Evolutionary conservation across 2,113 vertebrate genomes (phyloP).

Genomic region (Prietella phreatophila): DNA sequence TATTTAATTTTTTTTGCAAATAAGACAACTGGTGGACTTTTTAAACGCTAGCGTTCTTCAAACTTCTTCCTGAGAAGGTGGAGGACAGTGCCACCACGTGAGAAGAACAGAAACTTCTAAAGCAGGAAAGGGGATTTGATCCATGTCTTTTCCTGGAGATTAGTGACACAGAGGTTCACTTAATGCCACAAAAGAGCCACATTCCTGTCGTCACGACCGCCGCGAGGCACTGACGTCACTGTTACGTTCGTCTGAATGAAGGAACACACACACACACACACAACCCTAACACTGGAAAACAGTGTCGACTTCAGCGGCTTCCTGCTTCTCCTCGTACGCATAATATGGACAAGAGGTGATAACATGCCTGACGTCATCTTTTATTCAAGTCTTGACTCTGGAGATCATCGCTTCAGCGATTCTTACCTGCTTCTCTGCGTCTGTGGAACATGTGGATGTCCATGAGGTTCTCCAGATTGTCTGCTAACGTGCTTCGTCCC

Average conservation of each 20-base stretch:
- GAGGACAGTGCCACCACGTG: background rate
- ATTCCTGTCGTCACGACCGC: background rate
- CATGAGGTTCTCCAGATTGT: constrained; percentile 98
- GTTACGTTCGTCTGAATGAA: background rate
- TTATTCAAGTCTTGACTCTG: background rate
- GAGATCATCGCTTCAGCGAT: background rate
- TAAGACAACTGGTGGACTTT: background rate
- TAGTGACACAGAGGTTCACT: background rate
- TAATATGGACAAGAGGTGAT: background rate
- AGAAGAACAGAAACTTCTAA: background rate
- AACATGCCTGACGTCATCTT: background rate
- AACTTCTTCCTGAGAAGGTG: background rate
- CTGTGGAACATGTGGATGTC: constrained; percentile 97
- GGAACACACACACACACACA: background rate
- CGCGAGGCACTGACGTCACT: background rate
- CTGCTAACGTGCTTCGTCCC: constrained; percentile 81
- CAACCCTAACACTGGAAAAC: background rate
- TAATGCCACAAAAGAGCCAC: background rate
- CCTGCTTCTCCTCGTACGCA: background rate
- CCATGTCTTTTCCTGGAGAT: background rate
- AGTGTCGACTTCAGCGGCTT: background rate
- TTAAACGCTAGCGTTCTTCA: background rate
- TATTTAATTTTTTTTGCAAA: background rate
- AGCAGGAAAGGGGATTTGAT: background rate
- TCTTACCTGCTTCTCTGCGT: constrained; percentile 80